A percentile compares a stretch with the other conserved stretches of the same genome.
These are phyloP conservation scores for Perca flavescens DNA, from an alignment of 2,113 vertebrate species.

Conservation along the genomic window DNA sequence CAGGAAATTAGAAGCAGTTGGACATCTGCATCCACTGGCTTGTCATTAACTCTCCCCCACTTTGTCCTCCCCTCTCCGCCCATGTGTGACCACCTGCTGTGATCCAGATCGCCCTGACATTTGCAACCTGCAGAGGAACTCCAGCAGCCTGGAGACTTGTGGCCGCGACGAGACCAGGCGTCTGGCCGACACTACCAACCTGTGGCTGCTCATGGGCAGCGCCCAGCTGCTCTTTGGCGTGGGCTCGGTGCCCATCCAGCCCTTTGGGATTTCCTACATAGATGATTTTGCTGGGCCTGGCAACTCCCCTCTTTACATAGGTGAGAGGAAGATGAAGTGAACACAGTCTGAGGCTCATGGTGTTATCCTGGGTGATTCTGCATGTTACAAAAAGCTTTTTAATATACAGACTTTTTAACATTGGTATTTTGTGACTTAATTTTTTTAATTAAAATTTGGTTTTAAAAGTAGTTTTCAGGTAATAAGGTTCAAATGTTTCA, in stretches of 20 bases:
- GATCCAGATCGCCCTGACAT: conserved; percentile 74
- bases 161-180: conserved; percentile 55
- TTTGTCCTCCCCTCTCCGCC: background rate
- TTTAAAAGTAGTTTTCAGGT: background rate
- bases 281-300: conserved; percentile 92
- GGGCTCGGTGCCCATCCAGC: conserved; percentile 95
- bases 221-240: conserved; percentile 94
- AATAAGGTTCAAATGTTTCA: background rate
- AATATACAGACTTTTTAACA: background rate
- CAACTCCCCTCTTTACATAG: conserved; percentile 94
- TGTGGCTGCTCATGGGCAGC: conserved; percentile 92
- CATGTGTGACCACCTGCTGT: background rate
- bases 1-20: conserved; percentile 62
- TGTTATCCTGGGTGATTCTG: background rate
- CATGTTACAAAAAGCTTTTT: background rate
- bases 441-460: background rate
- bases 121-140: conserved; percentile 72
- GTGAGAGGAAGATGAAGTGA: conserved; percentile 76
- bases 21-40: conserved; percentile 3
- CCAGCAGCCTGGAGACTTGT: conserved; percentile 57
- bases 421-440: background rate
- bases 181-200: conserved; percentile 82
- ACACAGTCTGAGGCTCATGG: background rate
- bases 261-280: conserved; percentile 96
- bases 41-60: conserved; percentile 24